Evolutionary conservation across 1,140 invertebrate species (phyloP).

Genomic region (Brachionus angularis): DNA sequence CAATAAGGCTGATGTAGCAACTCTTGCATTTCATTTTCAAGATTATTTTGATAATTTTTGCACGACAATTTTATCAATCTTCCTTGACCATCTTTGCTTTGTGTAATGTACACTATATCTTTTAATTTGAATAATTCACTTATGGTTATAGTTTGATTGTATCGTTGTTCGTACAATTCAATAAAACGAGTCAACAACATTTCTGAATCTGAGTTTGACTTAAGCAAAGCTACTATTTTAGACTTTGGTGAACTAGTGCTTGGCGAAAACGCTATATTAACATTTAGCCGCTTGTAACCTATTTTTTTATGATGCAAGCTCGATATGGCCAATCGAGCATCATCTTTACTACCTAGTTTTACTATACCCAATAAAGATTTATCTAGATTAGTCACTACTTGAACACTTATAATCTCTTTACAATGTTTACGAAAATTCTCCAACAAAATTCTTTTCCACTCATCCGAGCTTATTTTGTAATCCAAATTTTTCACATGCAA

Average conservation of each 20-base stretch:
- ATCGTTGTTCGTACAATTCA: constrained; percentile 76
- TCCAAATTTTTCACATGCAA: constrained; percentile 72
- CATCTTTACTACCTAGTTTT: constrained; percentile 65
- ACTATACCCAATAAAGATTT: constrained; percentile 67
- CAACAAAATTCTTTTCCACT: constrained; percentile 67
- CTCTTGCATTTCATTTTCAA: constrained; percentile 47
- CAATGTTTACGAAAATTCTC: constrained; percentile 68
- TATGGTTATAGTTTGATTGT: constrained; percentile 40
- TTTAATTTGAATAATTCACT: constrained; percentile 23
- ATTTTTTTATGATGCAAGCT: constrained; percentile 75
- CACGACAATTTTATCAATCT: constrained; percentile 2
- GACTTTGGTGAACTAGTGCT: constrained; percentile 53
- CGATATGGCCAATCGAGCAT: constrained; percentile 76
- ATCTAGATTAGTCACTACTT: constrained; percentile 67
- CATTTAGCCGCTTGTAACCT: constrained; percentile 74
- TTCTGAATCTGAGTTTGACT: constrained; percentile 67
- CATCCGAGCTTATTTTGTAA: constrained; percentile 68
- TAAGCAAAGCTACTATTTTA: constrained; percentile 62
- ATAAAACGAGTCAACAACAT: constrained; percentile 79
- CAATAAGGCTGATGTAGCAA: constrained; percentile 56
- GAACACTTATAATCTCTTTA: constrained; percentile 68
- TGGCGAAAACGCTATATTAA: constrained; percentile 52
- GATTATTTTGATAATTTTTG: constrained; percentile 28
- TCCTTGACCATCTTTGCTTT: constrained; percentile 2
- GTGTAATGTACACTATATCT: constrained; percentile 9